A percentile compares a stretch with the other conserved stretches of the same genome.
Conservation (phyloP, 1,140 invertebrate species). For the Trialeurodes vaporariorum region DNA sequence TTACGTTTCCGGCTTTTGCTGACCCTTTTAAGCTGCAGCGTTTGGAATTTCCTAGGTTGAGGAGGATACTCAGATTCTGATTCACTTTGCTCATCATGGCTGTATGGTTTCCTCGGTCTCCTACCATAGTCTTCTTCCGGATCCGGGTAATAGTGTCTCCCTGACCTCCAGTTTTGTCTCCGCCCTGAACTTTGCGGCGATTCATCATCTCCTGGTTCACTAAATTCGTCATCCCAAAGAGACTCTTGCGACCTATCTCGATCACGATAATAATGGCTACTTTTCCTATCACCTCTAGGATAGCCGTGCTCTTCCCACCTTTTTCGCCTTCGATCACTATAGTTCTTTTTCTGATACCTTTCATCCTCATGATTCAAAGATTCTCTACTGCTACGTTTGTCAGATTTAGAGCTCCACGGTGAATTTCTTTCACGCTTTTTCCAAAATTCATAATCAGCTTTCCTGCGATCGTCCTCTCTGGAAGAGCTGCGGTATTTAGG, state of each 20-base stretch:
- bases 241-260: slow-evolving; percentile 32
- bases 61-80: slow-evolving; percentile 19
- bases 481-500: slow-evolving; percentile 35
- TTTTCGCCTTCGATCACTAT: slow-evolving; percentile 21
- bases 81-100: slow-evolving; percentile 31
- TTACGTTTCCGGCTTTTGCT: slow-evolving; percentile 20
- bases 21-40: slow-evolving; percentile 17
- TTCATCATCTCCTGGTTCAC: slow-evolving; percentile 26
- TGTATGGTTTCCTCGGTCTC: slow-evolving; percentile 34
- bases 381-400: slow-evolving; percentile 23
- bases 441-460: slow-evolving; percentile 28
- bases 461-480: slow-evolving; percentile 33
- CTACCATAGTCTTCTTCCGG: slow-evolving; percentile 19
- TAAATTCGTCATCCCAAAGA: slow-evolving; percentile 42
- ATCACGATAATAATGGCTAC: slow-evolving; percentile 32
- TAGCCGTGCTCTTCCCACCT: slow-evolving; percentile 35
- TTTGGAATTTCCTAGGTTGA: slow-evolving; percentile 16
- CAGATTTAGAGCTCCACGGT: slow-evolving; percentile 20
- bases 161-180: slow-evolving; percentile 16
- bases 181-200: slow-evolving; percentile 15
- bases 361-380: slow-evolving; percentile 27
- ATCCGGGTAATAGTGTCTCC: slow-evolving; percentile 17
- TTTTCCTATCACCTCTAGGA: slow-evolving; percentile 30
- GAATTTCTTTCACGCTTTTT: slow-evolving; percentile 18
- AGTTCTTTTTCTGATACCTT: slow-evolving; percentile 21